Evolutionary conservation across 2,888 invertebrate genomes (phyloP).

Genomic region (Coenonympha arcania): DNA sequence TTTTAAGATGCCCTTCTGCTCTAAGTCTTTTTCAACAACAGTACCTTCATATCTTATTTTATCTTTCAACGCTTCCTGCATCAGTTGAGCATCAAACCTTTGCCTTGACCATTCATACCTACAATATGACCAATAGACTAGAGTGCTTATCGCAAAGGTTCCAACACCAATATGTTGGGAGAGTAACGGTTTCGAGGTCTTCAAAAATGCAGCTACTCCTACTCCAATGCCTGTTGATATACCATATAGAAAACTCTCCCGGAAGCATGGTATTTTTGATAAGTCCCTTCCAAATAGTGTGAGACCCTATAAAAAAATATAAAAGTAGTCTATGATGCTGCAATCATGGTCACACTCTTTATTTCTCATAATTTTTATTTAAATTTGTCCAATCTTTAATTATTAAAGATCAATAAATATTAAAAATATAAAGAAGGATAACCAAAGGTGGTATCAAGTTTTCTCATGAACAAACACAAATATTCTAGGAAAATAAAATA

Average conservation of each 20-base stretch:
- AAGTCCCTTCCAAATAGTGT: conserved; percentile 81
- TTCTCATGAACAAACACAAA: too few species aligned
- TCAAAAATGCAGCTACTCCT: conserved; percentile 80
- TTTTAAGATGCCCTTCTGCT: conserved; percentile 57
- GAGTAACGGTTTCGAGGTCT: conserved; percentile 78
- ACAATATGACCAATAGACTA: conserved; percentile 80
- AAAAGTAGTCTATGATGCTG: neutral
- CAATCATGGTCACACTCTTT: too few species aligned
- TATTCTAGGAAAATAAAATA: too few species aligned
- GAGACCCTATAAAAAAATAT: conserved; percentile 61
- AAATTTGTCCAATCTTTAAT: too few species aligned
- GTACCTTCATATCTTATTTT: conserved; percentile 79
- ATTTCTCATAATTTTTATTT: too few species aligned
- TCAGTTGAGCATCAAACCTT: conserved; percentile 77
- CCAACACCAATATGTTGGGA: conserved; percentile 80
- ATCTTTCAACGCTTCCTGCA: conserved; percentile 76
- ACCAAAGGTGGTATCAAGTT: too few species aligned
- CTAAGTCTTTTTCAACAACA: conserved; percentile 61
- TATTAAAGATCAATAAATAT: too few species aligned
- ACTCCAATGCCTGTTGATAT: conserved; percentile 78
- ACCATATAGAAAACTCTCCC: conserved; percentile 83
- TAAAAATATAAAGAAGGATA: too few species aligned
- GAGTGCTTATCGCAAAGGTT: conserved; percentile 76
- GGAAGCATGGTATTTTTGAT: conserved; percentile 85
- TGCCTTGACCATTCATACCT: conserved; percentile 79